phyloP scores from a whole-genome alignment of 2,113 vertebrate genomes.

The Lophotis ruficrista region DNA sequence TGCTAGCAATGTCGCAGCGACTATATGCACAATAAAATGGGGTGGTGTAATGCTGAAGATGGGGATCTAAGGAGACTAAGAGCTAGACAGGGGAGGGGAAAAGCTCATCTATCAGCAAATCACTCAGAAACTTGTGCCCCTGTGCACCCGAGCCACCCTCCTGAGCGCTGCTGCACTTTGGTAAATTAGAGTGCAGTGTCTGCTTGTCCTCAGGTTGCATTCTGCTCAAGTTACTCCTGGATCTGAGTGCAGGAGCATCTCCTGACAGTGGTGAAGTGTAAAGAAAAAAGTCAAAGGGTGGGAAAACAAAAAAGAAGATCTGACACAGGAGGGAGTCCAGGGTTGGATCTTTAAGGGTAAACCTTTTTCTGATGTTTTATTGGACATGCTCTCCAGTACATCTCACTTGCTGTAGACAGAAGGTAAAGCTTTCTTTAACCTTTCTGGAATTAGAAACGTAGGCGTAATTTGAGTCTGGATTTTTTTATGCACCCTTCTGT shows the following conservation, averaged over 20 bases:
- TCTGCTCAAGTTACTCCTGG: background rate
- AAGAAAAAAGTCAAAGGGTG: background rate
- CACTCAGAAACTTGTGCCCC: background rate
- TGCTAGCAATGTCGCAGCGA: rapidly evolving
- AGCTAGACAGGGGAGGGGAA: background rate
- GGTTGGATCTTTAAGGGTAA: background rate
- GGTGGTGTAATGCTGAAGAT: background rate
- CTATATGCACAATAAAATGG: background rate
- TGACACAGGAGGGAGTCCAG: background rate
- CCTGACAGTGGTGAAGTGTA: background rate
- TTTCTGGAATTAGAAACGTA: constrained; percentile 7
- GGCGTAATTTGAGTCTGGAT: background rate
- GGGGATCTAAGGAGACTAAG: background rate
- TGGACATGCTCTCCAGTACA: background rate
- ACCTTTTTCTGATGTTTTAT: background rate
- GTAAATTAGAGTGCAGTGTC: background rate
- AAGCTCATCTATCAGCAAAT: background rate
- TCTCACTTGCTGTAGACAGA: background rate
- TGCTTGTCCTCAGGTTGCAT: background rate
- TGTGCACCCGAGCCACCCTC: background rate
- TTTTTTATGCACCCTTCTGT: constrained; percentile 18
- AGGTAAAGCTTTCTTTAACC: constrained; percentile 12
- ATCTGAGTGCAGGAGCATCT: background rate
- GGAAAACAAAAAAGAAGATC: background rate
- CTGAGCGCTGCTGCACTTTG: background rate